A percentile compares a stretch with the other conserved stretches of the same genome.
These are phyloP conservation scores for Tinamus major DNA, from an alignment of 2,797 vertebrate genomes.

Conservation along the genomic window DNA sequence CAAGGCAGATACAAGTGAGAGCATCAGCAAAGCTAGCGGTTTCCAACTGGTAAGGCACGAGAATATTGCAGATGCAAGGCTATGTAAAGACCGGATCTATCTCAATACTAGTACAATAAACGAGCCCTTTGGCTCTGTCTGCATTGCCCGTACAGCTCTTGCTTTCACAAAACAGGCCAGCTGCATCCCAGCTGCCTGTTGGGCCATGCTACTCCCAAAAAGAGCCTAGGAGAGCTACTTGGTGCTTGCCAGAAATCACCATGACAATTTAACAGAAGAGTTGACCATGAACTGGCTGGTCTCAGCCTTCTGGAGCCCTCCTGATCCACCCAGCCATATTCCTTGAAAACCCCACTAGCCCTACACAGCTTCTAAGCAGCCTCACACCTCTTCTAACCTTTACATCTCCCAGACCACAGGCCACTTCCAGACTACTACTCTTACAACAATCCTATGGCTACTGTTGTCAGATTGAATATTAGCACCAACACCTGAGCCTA, in stretches of 20 bases:
- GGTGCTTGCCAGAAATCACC: rapidly evolving
- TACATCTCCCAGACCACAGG: neutral
- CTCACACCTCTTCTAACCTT: neutral
- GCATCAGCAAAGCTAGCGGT: neutral
- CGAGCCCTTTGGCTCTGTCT: rapidly evolving
- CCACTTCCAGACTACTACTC: neutral
- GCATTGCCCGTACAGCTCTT: neutral
- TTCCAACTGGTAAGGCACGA: neutral
- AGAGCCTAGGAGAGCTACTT: neutral
- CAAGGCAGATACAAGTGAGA: slow-evolving; percentile 52
- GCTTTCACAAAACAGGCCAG: neutral
- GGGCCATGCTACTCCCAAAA: neutral
- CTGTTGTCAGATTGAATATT: neutral
- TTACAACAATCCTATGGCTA: neutral
- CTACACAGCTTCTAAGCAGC: neutral
- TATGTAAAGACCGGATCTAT: neutral
- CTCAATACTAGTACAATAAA: neutral
- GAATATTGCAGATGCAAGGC: neutral
- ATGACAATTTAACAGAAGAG: neutral
- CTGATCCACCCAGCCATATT: neutral
- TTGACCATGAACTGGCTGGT: neutral
- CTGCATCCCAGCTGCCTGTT: neutral
- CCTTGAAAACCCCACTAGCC: neutral
- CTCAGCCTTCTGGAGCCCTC: neutral
- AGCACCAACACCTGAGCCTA: rapidly evolving